Conservation (phyloP, 2,888 invertebrate genomes). For the Caenorhabditis panamensis region DNA sequence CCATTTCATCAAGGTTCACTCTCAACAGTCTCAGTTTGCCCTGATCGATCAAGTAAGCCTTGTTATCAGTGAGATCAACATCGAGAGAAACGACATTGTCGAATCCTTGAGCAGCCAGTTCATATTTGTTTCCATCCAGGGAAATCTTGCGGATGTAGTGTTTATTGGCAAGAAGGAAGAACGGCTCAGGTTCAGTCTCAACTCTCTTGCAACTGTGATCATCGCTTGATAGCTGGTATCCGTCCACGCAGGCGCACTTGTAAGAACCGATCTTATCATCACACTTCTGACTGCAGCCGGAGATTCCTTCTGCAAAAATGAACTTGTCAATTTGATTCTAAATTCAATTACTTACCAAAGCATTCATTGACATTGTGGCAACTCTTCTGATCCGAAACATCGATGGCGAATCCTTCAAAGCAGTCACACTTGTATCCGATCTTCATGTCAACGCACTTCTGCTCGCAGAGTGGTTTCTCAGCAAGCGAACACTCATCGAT, state of each 20-base stretch:
- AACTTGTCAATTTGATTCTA: too few relatives aligned
- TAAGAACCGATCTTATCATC: constrained; percentile 95
- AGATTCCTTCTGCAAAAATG: constrained; percentile 85
- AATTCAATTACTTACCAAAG: constrained; percentile 47
- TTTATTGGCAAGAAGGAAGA: constrained; percentile 95
- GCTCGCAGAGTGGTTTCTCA: constrained; percentile 94
- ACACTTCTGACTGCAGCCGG: constrained; percentile 93
- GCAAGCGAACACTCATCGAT: constrained; percentile 95
- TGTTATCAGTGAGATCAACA: constrained; percentile 90
- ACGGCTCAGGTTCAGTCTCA: constrained; percentile 87
- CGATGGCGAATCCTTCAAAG: constrained; percentile 90
- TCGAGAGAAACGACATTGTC: constrained; percentile 97
- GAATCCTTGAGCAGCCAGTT: constrained; percentile 88
- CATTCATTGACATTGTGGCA: constrained; percentile 84
- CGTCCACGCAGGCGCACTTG: constrained; percentile 96
- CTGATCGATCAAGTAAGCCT: constrained; percentile 92
- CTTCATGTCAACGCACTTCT: constrained; percentile 93
- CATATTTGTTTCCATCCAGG: constrained; percentile 90
- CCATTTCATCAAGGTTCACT: constrained; percentile 76
- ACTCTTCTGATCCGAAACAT: constrained; percentile 78
- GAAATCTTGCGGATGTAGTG: constrained; percentile 98
- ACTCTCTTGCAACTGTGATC: constrained; percentile 93
- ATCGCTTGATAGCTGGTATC: constrained; percentile 90
- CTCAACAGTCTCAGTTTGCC: constrained; percentile 80
- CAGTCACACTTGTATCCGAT: constrained; percentile 96